Percentiles rank a stretch among this genome's conserved stretches.
These are phyloP conservation scores for Etheostoma perlongum DNA, from an alignment of 2,797 vertebrate species.

Conservation along the genomic window DNA sequence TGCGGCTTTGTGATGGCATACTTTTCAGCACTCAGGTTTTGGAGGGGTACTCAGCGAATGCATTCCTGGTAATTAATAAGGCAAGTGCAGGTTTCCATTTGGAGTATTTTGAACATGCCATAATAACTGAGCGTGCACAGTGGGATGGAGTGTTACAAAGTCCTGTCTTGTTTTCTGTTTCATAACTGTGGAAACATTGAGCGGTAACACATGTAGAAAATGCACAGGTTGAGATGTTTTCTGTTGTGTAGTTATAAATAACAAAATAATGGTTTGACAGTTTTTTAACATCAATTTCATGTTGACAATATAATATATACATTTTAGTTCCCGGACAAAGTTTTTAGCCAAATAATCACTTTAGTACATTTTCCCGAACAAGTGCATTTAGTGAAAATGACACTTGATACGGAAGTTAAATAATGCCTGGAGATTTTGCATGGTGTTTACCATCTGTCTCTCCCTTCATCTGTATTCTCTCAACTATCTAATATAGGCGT, in stretches of 20 bases:
- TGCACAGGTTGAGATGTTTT: not conserved
- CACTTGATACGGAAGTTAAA: not conserved
- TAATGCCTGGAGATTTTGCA: not conserved
- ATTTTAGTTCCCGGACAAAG: not conserved
- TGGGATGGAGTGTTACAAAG: constrained; percentile 50
- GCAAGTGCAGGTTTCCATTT: constrained; percentile 69
- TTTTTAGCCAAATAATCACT: not conserved
- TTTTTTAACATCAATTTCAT: not conserved
- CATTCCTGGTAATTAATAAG: constrained; percentile 74
- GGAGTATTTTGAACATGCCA: constrained; percentile 49
- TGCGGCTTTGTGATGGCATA: constrained; percentile 73
- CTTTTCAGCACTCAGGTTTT: constrained; percentile 68
- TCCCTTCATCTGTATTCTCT: not conserved
- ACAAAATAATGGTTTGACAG: not conserved
- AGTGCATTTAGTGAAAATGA: not conserved
- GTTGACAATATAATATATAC: not conserved
- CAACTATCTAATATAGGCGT: too few species aligned
- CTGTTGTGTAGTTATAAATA: not conserved
- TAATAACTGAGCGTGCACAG: constrained; percentile 54
- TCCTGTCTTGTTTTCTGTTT: constrained; percentile 64
- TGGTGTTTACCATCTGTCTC: not conserved
- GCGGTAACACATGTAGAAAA: constrained; percentile 9
- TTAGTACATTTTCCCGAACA: not conserved
- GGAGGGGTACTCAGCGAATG: constrained; percentile 49
- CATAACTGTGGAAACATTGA: constrained; percentile 53